phyloP scores from a whole-genome alignment of 2,797 vertebrate species.

The Clangula hyemalis region DNA sequence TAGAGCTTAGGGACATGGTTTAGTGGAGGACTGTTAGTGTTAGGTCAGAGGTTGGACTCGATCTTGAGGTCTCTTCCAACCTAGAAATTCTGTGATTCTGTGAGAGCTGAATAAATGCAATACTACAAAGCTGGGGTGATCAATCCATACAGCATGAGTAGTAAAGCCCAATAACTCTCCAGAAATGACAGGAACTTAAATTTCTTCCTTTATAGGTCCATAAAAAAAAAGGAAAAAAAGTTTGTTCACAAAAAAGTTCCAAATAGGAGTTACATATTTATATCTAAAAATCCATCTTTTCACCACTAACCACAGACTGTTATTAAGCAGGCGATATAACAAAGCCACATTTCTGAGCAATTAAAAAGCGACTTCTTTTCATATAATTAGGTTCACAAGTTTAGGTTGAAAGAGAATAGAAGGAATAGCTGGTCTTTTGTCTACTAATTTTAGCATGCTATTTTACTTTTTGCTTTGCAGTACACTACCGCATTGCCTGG shows the following conservation, averaged over 20 bases:
- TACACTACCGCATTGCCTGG: not conserved
- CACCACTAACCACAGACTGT: not conserved
- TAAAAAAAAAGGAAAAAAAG: not conserved
- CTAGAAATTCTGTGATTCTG: too few relatives aligned
- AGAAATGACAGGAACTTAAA: not conserved
- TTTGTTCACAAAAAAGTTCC: not conserved
- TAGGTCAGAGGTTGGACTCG: too few relatives aligned
- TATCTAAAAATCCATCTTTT: not conserved
- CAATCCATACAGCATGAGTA: not conserved
- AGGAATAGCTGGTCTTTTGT: not conserved
- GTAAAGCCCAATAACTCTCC: not conserved
- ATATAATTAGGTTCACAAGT: not conserved
- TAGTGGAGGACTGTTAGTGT: too few relatives aligned
- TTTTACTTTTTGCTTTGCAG: not conserved
- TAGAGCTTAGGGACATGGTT: too few relatives aligned
- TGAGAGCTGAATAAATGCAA: not conserved
- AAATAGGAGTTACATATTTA: not conserved
- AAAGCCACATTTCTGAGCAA: not conserved
- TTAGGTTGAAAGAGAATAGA: not conserved
- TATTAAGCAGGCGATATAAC: not conserved
- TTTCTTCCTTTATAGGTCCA: not conserved
- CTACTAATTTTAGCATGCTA: not conserved
- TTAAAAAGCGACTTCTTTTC: not conserved
- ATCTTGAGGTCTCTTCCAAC: too few relatives aligned
- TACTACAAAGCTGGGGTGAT: not conserved